A percentile compares a stretch with the other conserved stretches of the same genome.
Evolutionary conservation across 2,888 invertebrate species (phyloP).

Genomic region (Nysson spinosus): DNA sequence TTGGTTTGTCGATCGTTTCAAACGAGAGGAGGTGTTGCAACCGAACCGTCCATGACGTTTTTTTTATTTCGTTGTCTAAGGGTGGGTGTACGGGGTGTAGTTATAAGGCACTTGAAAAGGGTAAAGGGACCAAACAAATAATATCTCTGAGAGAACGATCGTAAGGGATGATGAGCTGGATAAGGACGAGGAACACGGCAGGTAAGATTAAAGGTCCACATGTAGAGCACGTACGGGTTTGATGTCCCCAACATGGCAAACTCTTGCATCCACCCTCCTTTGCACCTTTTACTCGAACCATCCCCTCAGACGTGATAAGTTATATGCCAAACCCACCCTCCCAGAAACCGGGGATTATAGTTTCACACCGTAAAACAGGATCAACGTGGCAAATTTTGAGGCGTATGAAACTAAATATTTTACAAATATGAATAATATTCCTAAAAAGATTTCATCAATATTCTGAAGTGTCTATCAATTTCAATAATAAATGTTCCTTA

Average conservation of each 20-base stretch:
- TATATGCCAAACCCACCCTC: constrained; percentile 5
- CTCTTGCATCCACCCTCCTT: neutral
- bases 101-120: too few relatives aligned
- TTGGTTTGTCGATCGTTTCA: constrained; percentile 27
- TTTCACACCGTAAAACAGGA: neutral
- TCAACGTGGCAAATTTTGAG: too few relatives aligned
- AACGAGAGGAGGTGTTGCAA: constrained; percentile 18
- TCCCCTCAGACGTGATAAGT: constrained; percentile 1
- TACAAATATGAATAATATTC: too few relatives aligned
- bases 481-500: too few relatives aligned
- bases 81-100: too few relatives aligned
- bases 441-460: too few relatives aligned
- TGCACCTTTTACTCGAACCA: neutral
- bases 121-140: constrained; percentile 1
- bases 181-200: neutral
- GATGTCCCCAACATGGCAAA: constrained; percentile 27
- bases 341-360: constrained; percentile 18
- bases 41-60: too few relatives aligned
- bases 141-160: constrained; percentile 10
- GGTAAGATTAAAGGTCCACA: constrained; percentile 11
- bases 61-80: too few relatives aligned
- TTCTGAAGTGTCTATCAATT: too few relatives aligned
- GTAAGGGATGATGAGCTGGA: neutral
- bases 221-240: constrained; percentile 39
- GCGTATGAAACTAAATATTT: too few relatives aligned